Conservation (phyloP, 2,113 vertebrate species). For the Myanophis thanlyinensis region DNA sequence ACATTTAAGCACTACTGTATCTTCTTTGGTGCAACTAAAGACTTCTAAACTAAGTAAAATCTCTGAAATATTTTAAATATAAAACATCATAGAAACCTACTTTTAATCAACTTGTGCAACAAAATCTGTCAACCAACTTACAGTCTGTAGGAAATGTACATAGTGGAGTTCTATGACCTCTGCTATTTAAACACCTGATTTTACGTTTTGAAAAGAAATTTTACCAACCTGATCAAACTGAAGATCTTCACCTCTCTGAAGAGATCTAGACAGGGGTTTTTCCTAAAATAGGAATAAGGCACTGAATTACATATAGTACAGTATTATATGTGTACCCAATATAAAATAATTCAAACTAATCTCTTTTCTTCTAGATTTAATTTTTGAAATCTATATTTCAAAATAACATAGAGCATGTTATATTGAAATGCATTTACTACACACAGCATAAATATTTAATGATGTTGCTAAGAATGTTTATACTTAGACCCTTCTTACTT, state of each 20-base stretch:
- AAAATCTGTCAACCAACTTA: not conserved
- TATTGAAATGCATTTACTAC: not conserved
- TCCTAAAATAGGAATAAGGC: constrained; percentile 73
- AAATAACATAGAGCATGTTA: no score
- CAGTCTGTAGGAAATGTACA: not conserved
- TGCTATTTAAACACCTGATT: not conserved
- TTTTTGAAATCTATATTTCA: not conserved
- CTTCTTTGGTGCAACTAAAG: not conserved
- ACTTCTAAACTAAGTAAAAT: not conserved
- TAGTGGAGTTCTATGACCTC: not conserved
- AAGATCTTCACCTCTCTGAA: constrained; percentile 98
- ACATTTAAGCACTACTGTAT: not conserved
- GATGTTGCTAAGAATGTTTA: not conserved
- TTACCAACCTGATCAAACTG: constrained; percentile 97
- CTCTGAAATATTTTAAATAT: not conserved
- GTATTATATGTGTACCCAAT: not conserved
- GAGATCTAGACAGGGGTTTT: constrained; percentile 94
- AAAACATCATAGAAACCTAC: not conserved
- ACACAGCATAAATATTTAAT: not conserved
- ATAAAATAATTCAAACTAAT: not conserved
- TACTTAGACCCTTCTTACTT: not conserved
- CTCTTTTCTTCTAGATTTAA: not conserved
- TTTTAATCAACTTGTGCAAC: not conserved
- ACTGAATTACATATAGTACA: not conserved
- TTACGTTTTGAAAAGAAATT: not conserved